phyloP scores from a whole-genome alignment of 2,113 vertebrate species.

The Megaleporinus macrocephalus region DNA sequence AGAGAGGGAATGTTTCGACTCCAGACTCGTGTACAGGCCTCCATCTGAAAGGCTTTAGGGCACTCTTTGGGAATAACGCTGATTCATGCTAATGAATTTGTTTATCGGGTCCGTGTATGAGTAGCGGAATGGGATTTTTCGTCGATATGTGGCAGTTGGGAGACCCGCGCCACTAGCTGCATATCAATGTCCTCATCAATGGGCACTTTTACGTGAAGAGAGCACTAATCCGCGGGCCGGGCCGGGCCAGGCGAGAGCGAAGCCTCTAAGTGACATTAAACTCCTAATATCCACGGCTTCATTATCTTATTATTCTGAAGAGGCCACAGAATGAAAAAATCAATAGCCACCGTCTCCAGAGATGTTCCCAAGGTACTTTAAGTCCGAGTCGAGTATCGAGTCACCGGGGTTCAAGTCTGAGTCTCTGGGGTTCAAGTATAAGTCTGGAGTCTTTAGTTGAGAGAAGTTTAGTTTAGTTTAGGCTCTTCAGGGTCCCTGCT shows the following conservation, averaged over 20 bases:
- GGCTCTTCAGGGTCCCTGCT: too few relatives aligned
- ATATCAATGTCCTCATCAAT: slow-evolving; percentile 76
- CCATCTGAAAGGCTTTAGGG: background rate
- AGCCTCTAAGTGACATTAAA: slow-evolving; percentile 73
- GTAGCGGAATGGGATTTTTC: slow-evolving; percentile 32
- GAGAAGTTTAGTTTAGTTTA: too few relatives aligned
- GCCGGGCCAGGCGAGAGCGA: slow-evolving; percentile 62
- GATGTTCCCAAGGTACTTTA: slow-evolving; percentile 7
- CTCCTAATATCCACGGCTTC: slow-evolving; percentile 72
- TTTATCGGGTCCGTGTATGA: background rate
- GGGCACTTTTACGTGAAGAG: slow-evolving; percentile 66
- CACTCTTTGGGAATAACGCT: background rate
- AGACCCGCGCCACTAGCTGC: slow-evolving; percentile 61
- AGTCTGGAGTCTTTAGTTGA: too few relatives aligned
- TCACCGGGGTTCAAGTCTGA: too few relatives aligned
- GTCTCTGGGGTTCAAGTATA: too few relatives aligned
- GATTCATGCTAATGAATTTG: background rate
- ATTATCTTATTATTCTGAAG: slow-evolving; percentile 74
- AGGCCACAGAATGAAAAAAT: slow-evolving; percentile 62
- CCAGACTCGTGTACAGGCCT: background rate
- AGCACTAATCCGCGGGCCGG: slow-evolving; percentile 71
- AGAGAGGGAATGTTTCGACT: background rate
- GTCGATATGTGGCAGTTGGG: slow-evolving; percentile 24
- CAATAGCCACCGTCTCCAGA: slow-evolving; percentile 68
- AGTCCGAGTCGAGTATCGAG: too few relatives aligned